phyloP scores from a whole-genome alignment of 2,888 invertebrate genomes.

The Crioceris asparagi region DNA sequence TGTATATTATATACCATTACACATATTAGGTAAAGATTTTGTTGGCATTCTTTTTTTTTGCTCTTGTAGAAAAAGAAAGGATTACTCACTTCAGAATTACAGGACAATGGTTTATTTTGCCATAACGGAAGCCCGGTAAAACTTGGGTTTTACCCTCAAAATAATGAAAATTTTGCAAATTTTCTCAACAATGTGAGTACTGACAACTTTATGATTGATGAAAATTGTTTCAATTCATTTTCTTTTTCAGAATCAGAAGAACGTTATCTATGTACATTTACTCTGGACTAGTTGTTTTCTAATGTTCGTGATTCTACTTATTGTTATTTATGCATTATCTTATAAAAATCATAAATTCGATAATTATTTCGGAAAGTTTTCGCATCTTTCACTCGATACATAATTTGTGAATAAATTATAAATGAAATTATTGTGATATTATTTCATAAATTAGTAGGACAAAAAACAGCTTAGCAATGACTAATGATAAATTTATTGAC shows the following conservation, averaged over 20 bases:
- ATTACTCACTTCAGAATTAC: background rate
- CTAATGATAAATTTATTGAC: too few relatives aligned
- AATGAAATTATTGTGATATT: background rate
- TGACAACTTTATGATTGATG: background rate
- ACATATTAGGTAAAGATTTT: too few relatives aligned
- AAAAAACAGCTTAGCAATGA: too few relatives aligned
- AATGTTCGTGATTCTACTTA: background rate
- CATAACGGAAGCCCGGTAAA: background rate
- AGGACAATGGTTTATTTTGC: background rate
- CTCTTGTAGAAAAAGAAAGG: background rate
- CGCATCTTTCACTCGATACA: background rate
- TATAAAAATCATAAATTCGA: background rate
- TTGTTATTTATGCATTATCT: constrained; percentile 1
- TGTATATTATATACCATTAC: too few relatives aligned
- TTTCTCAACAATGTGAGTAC: background rate
- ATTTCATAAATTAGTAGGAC: background rate
- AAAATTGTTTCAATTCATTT: background rate
- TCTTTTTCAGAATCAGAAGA: background rate
- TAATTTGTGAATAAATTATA: constrained; percentile 1
- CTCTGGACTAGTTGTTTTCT: background rate
- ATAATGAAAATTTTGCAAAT: constrained; percentile 1
- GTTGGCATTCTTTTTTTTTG: background rate
- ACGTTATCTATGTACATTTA: constrained; percentile 1
- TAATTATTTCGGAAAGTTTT: background rate
- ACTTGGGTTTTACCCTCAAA: background rate